A percentile compares a stretch with the other conserved stretches of the same genome.
phyloP scores from a whole-genome alignment of 2,113 vertebrate genomes.

The Hypocryptadius cinnamomeus region DNA sequence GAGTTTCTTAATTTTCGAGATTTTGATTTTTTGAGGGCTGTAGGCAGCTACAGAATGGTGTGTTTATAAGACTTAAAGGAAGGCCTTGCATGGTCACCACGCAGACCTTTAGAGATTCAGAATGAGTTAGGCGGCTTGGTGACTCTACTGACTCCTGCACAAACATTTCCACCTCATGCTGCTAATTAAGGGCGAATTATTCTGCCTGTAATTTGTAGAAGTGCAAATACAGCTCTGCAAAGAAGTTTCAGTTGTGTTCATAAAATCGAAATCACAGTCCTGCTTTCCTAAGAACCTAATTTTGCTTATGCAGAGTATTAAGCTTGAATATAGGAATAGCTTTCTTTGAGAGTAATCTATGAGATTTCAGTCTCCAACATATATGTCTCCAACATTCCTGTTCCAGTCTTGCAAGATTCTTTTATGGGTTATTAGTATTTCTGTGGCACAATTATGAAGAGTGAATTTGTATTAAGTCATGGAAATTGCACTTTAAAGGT shows the following conservation, averaged over 20 bases:
- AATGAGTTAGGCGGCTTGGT: not conserved
- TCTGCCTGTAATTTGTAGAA: not conserved
- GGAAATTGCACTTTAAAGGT: not conserved
- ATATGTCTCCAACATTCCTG: not conserved
- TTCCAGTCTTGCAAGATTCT: not conserved
- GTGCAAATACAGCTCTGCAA: not conserved
- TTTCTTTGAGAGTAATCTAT: not conserved
- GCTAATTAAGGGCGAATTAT: not conserved
- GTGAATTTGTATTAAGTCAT: not conserved
- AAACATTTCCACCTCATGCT: not conserved
- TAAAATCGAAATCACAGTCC: not conserved
- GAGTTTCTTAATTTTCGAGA: not conserved
- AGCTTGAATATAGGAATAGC: not conserved
- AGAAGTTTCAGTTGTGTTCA: not conserved
- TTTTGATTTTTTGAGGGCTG: not conserved
- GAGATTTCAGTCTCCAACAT: not conserved
- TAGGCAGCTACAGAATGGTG: no score
- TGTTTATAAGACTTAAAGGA: no score
- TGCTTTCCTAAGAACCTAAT: not conserved
- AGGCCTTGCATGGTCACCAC: not conserved
- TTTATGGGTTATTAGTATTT: not conserved
- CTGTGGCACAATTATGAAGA: rapidly evolving
- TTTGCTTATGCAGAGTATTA: not conserved
- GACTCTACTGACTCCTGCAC: not conserved
- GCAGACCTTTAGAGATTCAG: not conserved